A percentile compares a stretch with the other conserved stretches of the same genome.
Evolutionary conservation across 2,888 invertebrate species (phyloP).

Genomic region (Pristionchus maxplancki): DNA sequence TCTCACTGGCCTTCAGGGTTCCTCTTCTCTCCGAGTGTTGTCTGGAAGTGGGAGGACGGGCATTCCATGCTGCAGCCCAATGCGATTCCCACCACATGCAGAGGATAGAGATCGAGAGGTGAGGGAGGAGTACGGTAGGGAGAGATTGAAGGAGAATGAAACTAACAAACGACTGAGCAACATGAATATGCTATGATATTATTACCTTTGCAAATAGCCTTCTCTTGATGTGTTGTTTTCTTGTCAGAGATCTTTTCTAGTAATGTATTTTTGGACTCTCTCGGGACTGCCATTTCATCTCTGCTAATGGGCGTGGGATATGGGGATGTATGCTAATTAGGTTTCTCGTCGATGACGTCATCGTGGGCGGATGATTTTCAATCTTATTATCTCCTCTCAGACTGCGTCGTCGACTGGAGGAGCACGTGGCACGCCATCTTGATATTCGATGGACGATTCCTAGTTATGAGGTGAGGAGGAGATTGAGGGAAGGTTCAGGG

Average conservation of each 20-base stretch:
- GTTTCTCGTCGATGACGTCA: not conserved
- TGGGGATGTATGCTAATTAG: not conserved
- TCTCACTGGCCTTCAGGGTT: too few species aligned
- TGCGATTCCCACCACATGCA: constrained; percentile 75
- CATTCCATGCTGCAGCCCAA: constrained; percentile 72
- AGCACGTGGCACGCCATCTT: constrained; percentile 73
- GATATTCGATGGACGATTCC: constrained; percentile 75
- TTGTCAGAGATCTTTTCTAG: not conserved
- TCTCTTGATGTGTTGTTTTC: not conserved
- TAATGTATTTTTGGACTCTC: not conserved
- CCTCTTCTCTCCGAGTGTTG: constrained; percentile 77
- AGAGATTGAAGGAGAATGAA: not conserved
- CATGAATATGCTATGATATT: not conserved
- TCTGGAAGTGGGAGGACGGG: constrained; percentile 70
- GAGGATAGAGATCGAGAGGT: constrained; percentile 64
- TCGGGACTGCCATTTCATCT: not conserved
- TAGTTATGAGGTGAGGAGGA: constrained; percentile 64
- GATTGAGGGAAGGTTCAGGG: too few species aligned
- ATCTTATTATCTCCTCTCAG: not conserved
- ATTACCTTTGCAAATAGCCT: not conserved
- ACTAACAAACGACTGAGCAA: too few species aligned
- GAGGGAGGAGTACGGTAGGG: not conserved
- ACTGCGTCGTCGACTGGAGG: constrained; percentile 69
- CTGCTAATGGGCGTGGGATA: not conserved
- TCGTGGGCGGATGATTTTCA: not conserved